A percentile compares a stretch with the other conserved stretches of the same genome.
Conservation (phyloP, 1,140 invertebrate genomes). For the Branchinecta lynchi region DNA sequence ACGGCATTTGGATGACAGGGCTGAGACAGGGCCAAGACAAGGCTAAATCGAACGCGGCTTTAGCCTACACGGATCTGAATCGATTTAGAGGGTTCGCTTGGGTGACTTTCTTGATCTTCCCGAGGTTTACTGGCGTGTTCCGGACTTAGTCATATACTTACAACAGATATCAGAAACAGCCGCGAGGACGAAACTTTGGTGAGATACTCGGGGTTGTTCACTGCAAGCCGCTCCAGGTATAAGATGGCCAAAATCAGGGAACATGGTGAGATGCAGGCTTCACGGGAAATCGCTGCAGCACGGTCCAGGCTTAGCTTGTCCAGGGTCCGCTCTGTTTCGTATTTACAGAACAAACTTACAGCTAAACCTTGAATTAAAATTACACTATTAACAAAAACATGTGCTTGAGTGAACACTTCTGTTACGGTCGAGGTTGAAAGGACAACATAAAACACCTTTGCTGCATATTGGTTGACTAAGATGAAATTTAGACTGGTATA, state of each 20-base stretch:
- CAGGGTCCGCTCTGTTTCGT: constrained; percentile 48
- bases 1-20: too few species aligned
- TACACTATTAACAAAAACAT: neutral
- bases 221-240: constrained; percentile 68
- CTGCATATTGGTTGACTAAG: neutral
- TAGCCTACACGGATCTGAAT: too few species aligned
- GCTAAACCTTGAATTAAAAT: constrained; percentile 46
- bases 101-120: too few species aligned
- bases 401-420: neutral
- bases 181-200: constrained; percentile 63
- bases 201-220: constrained; percentile 64
- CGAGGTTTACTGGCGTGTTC: too few species aligned
- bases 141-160: too few species aligned
- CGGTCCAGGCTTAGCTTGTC: constrained; percentile 60
- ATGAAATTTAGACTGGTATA: too few species aligned
- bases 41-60: too few species aligned
- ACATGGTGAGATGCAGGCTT: constrained; percentile 69
- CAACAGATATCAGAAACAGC: constrained; percentile 79
- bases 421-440: neutral
- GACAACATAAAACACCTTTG: neutral
- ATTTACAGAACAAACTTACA: constrained; percentile 59
- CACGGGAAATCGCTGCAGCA: constrained; percentile 55
- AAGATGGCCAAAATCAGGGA: constrained; percentile 63
- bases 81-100: too few species aligned
- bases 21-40: too few species aligned